These are phyloP conservation scores for Synaphobranchus kaupii DNA, from an alignment of 2,797 vertebrate species.

Conservation along the genomic window DNA sequence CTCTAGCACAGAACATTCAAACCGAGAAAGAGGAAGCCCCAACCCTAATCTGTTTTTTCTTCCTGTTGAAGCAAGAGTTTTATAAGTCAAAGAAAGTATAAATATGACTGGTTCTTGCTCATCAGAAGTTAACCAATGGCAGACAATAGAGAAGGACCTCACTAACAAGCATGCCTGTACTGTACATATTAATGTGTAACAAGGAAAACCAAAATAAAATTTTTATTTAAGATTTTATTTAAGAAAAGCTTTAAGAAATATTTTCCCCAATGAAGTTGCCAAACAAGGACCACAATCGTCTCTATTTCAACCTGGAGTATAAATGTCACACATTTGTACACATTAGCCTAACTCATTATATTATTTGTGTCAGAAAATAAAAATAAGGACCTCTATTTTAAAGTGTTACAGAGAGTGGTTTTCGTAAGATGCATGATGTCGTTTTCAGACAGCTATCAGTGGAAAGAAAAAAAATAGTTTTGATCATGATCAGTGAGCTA, in stretches of 20 bases:
- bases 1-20: background rate
- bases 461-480: background rate
- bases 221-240: background rate
- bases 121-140: background rate
- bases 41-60: background rate
- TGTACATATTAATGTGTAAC: background rate
- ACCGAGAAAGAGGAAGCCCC: conserved; percentile 29
- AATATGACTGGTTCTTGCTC: conserved; percentile 1
- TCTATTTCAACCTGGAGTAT: background rate
- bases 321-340: background rate
- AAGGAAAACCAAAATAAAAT: background rate
- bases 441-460: background rate
- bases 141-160: background rate
- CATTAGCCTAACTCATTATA: too few relatives aligned
- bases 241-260: background rate
- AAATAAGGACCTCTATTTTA: too few relatives aligned
- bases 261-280: too few relatives aligned
- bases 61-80: background rate
- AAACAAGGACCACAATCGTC: background rate
- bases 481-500: conserved; percentile 3
- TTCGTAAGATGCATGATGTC: background rate
- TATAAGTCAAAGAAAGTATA: background rate
- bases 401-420: background rate
- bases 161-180: background rate
- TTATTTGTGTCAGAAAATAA: too few relatives aligned